These are phyloP conservation scores for Oceanodroma leucorhoa DNA, from an alignment of 2,797 vertebrate species.

Conservation along the genomic window DNA sequence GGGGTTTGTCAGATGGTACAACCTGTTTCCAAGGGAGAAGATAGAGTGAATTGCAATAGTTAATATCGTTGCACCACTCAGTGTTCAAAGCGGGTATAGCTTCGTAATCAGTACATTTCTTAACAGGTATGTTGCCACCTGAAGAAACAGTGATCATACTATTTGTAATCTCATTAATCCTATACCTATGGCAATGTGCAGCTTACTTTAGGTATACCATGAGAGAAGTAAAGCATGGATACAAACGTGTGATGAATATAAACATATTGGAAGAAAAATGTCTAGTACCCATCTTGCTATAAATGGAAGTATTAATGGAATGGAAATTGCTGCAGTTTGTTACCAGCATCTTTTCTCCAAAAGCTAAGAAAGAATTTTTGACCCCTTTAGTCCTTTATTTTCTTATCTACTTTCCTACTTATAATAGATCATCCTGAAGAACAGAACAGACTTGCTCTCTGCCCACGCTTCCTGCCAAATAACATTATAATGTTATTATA, in stretches of 20 bases:
- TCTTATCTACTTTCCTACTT: background rate
- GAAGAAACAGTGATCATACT: background rate
- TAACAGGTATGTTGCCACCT: background rate
- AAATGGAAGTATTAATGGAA: background rate
- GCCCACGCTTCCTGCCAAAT: background rate
- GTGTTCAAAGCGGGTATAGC: slow-evolving; percentile 7
- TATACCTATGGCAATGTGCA: background rate
- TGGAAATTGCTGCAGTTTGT: background rate
- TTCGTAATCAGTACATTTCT: background rate
- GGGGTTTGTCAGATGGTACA: background rate
- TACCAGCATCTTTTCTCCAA: background rate
- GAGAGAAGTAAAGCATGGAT: background rate
- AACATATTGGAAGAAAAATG: background rate
- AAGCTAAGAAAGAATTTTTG: background rate
- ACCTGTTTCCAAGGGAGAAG: background rate
- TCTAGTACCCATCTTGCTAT: background rate
- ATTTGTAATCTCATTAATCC: background rate
- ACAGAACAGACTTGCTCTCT: background rate
- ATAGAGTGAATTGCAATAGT: background rate
- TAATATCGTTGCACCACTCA: background rate
- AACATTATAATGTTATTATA: too few relatives aligned
- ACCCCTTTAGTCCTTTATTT: background rate
- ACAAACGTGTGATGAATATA: background rate
- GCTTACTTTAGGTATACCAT: background rate
- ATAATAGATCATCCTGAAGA: background rate